These are phyloP conservation scores for Equus quagga DNA, from an alignment of 2,113 vertebrate species.

Conservation along the genomic window DNA sequence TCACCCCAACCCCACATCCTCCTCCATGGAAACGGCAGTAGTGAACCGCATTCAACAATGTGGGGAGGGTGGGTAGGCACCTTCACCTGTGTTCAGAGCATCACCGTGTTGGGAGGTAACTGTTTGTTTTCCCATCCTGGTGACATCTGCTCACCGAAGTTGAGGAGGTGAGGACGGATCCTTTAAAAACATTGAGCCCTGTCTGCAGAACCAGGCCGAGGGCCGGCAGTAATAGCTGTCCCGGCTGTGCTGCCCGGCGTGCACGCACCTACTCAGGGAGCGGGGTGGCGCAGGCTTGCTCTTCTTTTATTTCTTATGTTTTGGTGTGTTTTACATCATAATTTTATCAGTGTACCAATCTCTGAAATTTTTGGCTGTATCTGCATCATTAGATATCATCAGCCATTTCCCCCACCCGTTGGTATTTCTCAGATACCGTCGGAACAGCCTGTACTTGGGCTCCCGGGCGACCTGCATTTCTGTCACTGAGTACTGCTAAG, in stretches of 20 bases:
- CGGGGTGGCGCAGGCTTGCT: too few relatives aligned
- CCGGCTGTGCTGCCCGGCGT: accelerated
- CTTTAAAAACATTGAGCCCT: background rate
- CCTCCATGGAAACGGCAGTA: conserved; percentile 50
- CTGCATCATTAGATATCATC: conserved; percentile 9
- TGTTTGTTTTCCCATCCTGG: conserved; percentile 77
- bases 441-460: background rate
- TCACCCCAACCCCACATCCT: conserved; percentile 32
- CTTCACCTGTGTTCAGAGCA: conserved; percentile 52
- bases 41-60: background rate
- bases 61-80: background rate
- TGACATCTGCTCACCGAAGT: conserved; percentile 72
- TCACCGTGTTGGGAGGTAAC: background rate
- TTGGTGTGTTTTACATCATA: background rate
- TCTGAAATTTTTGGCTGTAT: background rate
- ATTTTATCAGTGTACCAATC: background rate
- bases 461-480: background rate
- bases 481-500: conserved; percentile 22
- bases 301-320: background rate
- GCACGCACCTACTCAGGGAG: accelerated
- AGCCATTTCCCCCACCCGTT: accelerated
- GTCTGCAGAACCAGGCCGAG: background rate
- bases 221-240: accelerated
- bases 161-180: conserved; percentile 23
- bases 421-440: conserved; percentile 54